phyloP scores from a whole-genome alignment of 2,797 vertebrate species.

The Clarias platycephalus region DNA sequence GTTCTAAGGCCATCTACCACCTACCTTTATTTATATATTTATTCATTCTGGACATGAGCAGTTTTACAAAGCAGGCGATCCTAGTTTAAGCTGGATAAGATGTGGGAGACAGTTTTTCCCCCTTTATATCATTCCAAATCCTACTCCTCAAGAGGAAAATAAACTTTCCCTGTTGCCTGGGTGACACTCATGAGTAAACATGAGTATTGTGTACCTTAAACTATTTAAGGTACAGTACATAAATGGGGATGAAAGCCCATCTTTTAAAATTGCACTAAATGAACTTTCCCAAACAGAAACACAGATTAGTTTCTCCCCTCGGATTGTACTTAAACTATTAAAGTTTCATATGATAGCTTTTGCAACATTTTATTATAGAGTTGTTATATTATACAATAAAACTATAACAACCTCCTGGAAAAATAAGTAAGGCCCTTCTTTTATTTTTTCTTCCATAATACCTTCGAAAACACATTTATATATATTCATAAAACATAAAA shows the following conservation, averaged over 20 bases:
- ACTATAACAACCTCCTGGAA: neutral
- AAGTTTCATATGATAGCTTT: neutral
- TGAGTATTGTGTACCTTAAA: neutral
- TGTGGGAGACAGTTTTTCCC: neutral
- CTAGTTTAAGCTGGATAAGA: neutral
- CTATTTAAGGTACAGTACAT: neutral
- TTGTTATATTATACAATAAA: neutral
- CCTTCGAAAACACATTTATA: no score
- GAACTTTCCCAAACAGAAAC: neutral
- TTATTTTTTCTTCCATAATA: neutral
- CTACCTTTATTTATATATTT: neutral
- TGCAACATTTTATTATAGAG: neutral
- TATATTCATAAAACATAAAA: neutral
- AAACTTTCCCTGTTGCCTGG: neutral
- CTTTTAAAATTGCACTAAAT: neutral
- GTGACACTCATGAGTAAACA: neutral
- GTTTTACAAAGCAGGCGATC: neutral
- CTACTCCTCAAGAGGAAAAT: neutral
- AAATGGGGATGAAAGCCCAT: neutral
- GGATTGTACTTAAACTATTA: neutral
- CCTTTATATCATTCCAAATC: neutral
- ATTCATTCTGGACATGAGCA: slow-evolving; percentile 2
- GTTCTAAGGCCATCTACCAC: neutral
- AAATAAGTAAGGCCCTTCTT: neutral
- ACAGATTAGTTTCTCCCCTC: neutral